phyloP scores from a whole-genome alignment of 2,888 invertebrate species.

The Calameuta pallipes region DNA sequence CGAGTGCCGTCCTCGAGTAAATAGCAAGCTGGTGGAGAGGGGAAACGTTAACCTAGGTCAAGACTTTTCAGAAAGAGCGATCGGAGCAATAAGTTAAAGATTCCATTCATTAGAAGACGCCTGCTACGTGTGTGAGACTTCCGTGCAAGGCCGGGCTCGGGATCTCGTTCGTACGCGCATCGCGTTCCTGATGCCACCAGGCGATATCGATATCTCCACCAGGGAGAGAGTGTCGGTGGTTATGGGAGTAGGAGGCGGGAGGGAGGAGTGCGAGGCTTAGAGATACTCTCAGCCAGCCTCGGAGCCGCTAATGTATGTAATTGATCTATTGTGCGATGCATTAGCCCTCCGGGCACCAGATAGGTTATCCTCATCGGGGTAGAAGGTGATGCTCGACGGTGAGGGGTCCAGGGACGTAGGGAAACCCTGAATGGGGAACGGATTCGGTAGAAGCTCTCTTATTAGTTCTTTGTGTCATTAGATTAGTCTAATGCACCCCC shows the following conservation, averaged over 20 bases:
- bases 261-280: constrained; percentile 24
- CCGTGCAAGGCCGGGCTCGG: background rate
- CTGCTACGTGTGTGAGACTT: background rate
- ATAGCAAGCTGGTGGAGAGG: background rate
- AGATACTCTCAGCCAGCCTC: constrained; percentile 51
- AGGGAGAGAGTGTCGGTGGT: constrained; percentile 6
- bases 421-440: constrained; percentile 38
- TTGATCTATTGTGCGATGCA: constrained; percentile 64
- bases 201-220: constrained; percentile 45
- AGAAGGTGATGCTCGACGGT: constrained; percentile 16
- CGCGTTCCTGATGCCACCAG: constrained; percentile 27
- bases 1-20: background rate
- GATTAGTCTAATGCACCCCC: constrained; percentile 54
- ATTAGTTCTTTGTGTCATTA: constrained; percentile 52
- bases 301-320: constrained; percentile 61
- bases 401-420: background rate
- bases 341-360: constrained; percentile 53
- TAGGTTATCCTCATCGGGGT: constrained; percentile 42
- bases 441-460: constrained; percentile 44
- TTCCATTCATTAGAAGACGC: constrained; percentile 40
- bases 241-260: constrained; percentile 28
- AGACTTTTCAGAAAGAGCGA: constrained; percentile 38
- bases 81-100: constrained; percentile 45
- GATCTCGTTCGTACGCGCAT: background rate
- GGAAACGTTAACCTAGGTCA: constrained; percentile 35